Evolutionary conservation across 2,113 vertebrate genomes (phyloP).

Genomic region (Hydrolagus affinis): DNA sequence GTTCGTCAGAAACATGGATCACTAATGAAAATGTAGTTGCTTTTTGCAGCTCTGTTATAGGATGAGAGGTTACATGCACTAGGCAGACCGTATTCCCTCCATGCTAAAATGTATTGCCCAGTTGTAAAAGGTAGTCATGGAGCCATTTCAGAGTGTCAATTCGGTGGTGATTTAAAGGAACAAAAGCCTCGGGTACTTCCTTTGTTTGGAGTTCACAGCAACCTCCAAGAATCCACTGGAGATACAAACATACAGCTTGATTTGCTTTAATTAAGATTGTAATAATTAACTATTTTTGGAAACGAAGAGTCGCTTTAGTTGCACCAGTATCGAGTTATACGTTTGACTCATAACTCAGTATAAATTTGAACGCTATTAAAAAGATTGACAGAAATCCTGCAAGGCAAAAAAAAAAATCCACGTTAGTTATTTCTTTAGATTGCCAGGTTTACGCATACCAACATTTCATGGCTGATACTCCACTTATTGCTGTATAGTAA

Average conservation of each 20-base stretch:
- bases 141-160: conserved; percentile 15
- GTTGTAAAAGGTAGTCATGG: conserved; percentile 29
- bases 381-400: neutral
- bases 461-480: neutral
- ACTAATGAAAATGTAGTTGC: conserved; percentile 28
- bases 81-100: conserved; percentile 9
- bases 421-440: conserved; percentile 21
- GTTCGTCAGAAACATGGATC: conserved; percentile 15
- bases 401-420: no score
- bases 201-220: conserved; percentile 30
- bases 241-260: conserved; percentile 24
- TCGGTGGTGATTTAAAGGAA: conserved; percentile 25
- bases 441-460: neutral
- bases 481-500: no score
- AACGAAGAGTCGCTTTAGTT: neutral
- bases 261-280: neutral
- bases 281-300: neutral
- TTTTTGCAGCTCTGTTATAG: conserved; percentile 16
- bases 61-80: conserved; percentile 22
- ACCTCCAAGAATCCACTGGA: conserved; percentile 17
- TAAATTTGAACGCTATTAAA: neutral
- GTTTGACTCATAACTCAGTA: neutral
- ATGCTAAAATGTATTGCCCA: conserved; percentile 21
- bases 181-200: conserved; percentile 28
- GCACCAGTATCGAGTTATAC: neutral